Evolutionary conservation across 2,888 invertebrate genomes (phyloP), one percentile per base, ranked within the genome.

Genomic region (Ormia ochracea): DNA sequence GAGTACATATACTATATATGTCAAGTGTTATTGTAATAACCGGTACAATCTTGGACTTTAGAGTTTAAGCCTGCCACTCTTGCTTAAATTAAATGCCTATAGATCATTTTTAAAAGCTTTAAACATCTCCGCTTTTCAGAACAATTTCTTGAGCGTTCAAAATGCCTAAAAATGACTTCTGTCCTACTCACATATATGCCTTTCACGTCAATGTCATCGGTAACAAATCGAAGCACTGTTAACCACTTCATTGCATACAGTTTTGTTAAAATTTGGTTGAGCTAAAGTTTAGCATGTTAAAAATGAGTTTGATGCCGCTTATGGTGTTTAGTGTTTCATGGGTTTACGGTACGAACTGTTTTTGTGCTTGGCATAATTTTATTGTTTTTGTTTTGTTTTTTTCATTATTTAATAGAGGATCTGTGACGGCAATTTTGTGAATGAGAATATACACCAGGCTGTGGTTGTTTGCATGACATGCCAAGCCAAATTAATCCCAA

Each of bases 391-490:
- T 36, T 50, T 19, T 19, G 52, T 52, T 7, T 54, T 7, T 23
- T 0, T 10, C 19, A 19, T 26, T 19, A 19, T 17, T 21, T 69
- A 70, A 65, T 73, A 65, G 59, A 75, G 52, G 43, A 72, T 63
- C 43, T 72, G 72, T 38, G 68, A 19, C 45, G 28, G 38, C 17
- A 74, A 74, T 65, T 66, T 74, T 17, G 65, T 50, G 36, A 59
- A 58, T 66, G 58, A 66, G 58, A 74, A 56, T 78, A 52, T 52
- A 68, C 54, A 59, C 43, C 17, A 58, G 59, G 83, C 66, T 82
- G 72, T 78, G 81, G 85, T 85, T 83, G 83, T 85, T 85, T 84
- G 86, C 87, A 84, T 85, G 84, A 84, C 86, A 84, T 86, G 87
- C 85, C 87, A 85, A 84, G 82, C 83, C 81, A 83, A 80, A 80